Conservation (phyloP, 1,140 invertebrate species). For the Nephila pilipes region DNA sequence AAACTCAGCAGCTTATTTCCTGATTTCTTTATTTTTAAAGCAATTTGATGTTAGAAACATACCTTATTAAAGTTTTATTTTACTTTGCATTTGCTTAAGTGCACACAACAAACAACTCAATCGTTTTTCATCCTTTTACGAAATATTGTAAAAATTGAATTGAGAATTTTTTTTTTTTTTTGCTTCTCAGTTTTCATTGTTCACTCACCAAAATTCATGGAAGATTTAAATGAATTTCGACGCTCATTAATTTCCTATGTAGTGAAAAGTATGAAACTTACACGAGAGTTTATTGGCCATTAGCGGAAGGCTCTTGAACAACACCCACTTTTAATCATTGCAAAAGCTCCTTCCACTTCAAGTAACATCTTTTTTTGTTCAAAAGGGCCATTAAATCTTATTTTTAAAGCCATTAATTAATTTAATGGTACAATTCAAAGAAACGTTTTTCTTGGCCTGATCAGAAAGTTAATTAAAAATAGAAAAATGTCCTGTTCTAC, state of each 20-base stretch:
- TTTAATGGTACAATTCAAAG: background rate
- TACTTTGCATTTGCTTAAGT: too few species aligned
- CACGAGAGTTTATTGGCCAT: background rate
- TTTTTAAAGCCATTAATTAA: constrained; percentile 16
- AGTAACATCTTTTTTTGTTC: background rate
- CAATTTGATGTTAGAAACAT: too few species aligned
- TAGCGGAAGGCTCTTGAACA: background rate
- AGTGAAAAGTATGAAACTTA: background rate
- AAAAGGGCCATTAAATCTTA: background rate
- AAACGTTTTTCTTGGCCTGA: background rate
- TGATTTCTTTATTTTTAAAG: too few species aligned
- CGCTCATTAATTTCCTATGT: background rate
- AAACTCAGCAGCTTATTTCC: too few species aligned
- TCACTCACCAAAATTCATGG: background rate
- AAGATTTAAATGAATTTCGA: background rate
- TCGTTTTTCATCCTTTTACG: background rate
- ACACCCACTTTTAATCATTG: background rate
- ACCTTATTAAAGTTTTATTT: too few species aligned
- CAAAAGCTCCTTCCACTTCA: background rate
- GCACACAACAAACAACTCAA: too few species aligned
- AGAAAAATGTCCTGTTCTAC: background rate
- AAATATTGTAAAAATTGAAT: background rate
- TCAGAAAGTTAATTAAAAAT: background rate
- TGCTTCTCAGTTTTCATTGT: background rate
- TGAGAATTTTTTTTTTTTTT: background rate